Conservation (phyloP, 2,113 vertebrate species). For the Phyllostomus discolor region DNA sequence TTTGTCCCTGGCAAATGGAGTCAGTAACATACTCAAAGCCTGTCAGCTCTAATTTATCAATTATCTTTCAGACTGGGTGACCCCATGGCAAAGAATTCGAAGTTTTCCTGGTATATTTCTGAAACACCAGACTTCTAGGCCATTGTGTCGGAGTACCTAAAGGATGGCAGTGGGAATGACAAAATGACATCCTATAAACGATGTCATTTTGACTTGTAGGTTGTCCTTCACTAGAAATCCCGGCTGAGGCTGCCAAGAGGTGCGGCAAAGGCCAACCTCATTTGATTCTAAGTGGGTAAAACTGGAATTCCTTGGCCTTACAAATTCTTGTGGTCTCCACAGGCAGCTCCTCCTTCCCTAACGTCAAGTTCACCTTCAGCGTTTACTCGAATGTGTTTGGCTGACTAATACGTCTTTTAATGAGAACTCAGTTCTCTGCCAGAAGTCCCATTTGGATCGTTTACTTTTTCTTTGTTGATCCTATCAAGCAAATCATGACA, state of each 20-base stretch:
- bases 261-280: conserved; percentile 9
- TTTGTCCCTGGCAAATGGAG: not conserved
- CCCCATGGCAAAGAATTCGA: not conserved
- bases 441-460: conserved; percentile 63
- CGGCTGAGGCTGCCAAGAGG: not conserved
- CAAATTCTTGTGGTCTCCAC: conserved; percentile 15
- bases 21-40: not conserved
- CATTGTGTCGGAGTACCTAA: not conserved
- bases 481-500: conserved; percentile 52
- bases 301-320: conserved; percentile 26
- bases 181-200: not conserved
- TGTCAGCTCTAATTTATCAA: not conserved
- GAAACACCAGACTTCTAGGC: not conserved
- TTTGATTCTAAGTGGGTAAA: not conserved
- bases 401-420: not conserved
- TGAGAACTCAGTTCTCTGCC: conserved; percentile 31
- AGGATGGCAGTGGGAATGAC: not conserved
- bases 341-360: not conserved
- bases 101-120: not conserved
- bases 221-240: conserved; percentile 23
- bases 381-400: not conserved
- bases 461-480: conserved; percentile 56
- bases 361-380: conserved; percentile 10
- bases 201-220: conserved; percentile 28
- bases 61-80: not conserved